These are phyloP conservation scores for Tolypeutes matacus DNA, from an alignment of 2,797 vertebrate genomes.

Conservation along the genomic window DNA sequence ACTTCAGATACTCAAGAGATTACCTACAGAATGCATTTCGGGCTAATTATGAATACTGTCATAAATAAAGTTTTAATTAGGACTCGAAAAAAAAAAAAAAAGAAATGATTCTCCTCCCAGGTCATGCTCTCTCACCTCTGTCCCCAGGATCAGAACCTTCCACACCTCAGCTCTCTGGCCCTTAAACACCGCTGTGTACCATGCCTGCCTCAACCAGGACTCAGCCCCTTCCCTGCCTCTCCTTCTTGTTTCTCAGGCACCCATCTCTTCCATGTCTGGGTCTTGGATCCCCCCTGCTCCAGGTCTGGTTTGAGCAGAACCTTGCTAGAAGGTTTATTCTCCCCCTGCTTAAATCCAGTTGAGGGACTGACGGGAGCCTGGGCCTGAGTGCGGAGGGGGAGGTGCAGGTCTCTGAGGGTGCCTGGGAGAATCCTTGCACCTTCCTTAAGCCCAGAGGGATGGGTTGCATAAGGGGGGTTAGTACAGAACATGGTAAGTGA, in stretches of 20 bases:
- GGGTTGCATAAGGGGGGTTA: constrained; percentile 69
- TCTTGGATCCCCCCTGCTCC: not conserved
- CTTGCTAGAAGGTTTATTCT: not conserved
- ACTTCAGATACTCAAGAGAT: too few relatives aligned
- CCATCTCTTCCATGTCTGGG: not conserved
- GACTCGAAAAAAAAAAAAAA: too few relatives aligned
- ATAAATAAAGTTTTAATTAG: too few relatives aligned
- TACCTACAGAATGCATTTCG: too few relatives aligned
- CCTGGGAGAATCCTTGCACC: constrained; percentile 57
- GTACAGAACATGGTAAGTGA: constrained; percentile 65
- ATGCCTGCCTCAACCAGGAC: not conserved
- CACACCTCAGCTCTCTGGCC: too few relatives aligned
- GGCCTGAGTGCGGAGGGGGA: not conserved
- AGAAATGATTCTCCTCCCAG: not conserved
- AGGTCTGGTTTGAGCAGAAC: not conserved
- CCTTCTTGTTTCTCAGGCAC: not conserved
- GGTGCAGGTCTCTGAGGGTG: not conserved
- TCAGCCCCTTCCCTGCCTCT: not conserved
- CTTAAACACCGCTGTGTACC: not conserved
- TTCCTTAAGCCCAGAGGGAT: constrained; percentile 53
- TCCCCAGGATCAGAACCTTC: not conserved
- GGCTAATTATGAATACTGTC: too few relatives aligned
- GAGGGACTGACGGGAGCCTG: not conserved
- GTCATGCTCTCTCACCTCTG: not conserved
- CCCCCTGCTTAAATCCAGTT: not conserved